Base-by-base conservation (phyloP, 2,888 invertebrate genomes). In the Drosophila sordidula region DNA sequence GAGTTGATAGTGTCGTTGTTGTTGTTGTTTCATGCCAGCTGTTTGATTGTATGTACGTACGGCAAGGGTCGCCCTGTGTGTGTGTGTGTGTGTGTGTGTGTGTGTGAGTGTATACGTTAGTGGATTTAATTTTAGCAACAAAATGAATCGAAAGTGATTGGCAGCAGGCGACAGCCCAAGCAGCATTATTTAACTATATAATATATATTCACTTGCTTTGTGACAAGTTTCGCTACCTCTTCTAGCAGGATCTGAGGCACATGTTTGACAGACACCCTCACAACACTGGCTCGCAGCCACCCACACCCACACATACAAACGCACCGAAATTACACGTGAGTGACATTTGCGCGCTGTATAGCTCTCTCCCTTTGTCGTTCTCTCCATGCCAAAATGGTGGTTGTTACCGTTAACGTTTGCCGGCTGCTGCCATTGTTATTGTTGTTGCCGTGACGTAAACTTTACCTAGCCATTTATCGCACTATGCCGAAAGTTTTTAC, bases 361-460 rank as follows among this genome's bases (percentile, higher is more conserved):
- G 58, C 50, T 50, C 55, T 45, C 67, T 62, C 64, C 64, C 45
- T 47, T 26, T 41, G 42, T 26, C 57, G 29, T 41, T 45, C 46
- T 49, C 41, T 22, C 36, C 22, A 36, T 18, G 29, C 36, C 42
- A 74, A 78, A 64, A 70, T 79, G 74, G 83, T 84, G 87, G 87
- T 65, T 70, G 64, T 55, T 75, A 86, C 80, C 75, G 78, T 86
- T 88, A 78, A 51, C 38, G 59, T 77, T 84, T 79, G 88, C 84
- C 88, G 85, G 89, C 67, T 74, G 55, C 32, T 68, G 38, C 39
- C 58, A 32, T 39, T 70, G 12, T 38, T 51, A 39, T 41, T 46
- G 41, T 36, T 50, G 6, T 41, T 54, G n/a, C 32, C 65, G 70
- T 80, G 78, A 81, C 70, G 78, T 71, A 78, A 68, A 65, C 63